Base-by-base conservation (phyloP, 23 tunicate species). In the Phallusia fumigata region DNA sequence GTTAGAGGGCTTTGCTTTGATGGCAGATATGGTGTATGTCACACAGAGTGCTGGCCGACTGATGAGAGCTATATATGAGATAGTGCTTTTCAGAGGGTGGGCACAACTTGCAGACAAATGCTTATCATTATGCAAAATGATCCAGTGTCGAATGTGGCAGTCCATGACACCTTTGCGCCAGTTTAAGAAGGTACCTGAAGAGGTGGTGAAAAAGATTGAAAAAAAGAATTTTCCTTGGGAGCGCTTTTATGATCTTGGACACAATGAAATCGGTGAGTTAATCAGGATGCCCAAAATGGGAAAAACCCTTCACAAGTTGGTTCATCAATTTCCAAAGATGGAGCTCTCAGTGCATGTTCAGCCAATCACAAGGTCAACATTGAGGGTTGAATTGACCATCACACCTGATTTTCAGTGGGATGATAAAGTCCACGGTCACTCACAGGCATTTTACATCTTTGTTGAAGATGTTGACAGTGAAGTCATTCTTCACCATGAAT, bases 341-440 rank as follows among this genome's bases (percentile, higher is more conserved):
- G 99, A 96, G 73, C 73, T 96, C 58, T 87, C 96, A 15, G 99
- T 91, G 44, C 99, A 96, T 75, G 91, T 96, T 31, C 99, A 96
- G 80, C 99, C 99, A 40, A 96, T 96, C 64, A 96, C 99, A 0
- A 72, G 99, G 35, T 96, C 99, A 2, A 90, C 99, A 18, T 52
- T 96, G 45, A 77, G 96, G 11, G 99, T 96, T 19, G 99, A 96
- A 65, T 82, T 96, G 31, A 96, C 99, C 33, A 91, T 96, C 33
- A 96, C 96, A 6, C 99, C 99, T 6, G 99, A 96, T 79, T 96
- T 96, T 73, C 99, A 96, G 53, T 96, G 99, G 99, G 97, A 96
- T 79, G 93, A 91, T 32, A 96, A 91, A 72, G 86, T 88, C 16
- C 99, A 96, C 64, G 93, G 92, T 0, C 73, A 84, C 35, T 88